Percentiles rank a stretch among this genome's conserved stretches.
phyloP scores from a whole-genome alignment of 2,113 vertebrate species.

The Plestiodon gilberti region DNA sequence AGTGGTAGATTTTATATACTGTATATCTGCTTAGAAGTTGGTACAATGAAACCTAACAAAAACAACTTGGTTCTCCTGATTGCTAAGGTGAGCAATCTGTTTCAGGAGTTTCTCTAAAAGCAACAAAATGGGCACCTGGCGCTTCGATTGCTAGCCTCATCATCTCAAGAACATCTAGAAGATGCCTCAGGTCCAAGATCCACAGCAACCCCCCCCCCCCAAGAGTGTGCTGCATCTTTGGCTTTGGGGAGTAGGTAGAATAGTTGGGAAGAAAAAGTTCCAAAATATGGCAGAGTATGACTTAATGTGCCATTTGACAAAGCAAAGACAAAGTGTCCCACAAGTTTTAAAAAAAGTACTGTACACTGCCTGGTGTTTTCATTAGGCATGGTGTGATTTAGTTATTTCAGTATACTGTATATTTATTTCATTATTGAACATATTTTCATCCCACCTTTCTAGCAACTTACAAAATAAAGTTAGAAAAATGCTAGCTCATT shows the following conservation, averaged over 20 bases:
- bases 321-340: not conserved
- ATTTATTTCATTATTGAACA: too few relatives aligned
- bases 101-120: not conserved
- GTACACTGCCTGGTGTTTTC: too few relatives aligned
- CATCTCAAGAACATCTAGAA: not conserved
- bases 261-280: not conserved
- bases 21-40: not conserved
- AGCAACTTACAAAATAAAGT: not conserved
- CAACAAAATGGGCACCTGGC: not conserved
- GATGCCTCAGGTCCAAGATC: not conserved
- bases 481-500: too few relatives aligned
- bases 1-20: not conserved
- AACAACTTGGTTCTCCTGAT: not conserved
- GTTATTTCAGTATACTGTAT: too few relatives aligned
- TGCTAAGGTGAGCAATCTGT: not conserved
- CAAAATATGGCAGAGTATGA: not conserved
- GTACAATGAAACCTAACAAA: not conserved
- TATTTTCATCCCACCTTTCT: not conserved
- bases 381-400: not conserved
- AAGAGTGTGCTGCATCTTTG: not conserved
- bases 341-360: not conserved
- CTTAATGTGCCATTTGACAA: not conserved
- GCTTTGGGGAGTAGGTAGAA: not conserved
- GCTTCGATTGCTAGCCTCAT: not conserved
- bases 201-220: not conserved